These are phyloP conservation scores for Monarcha castaneiventris DNA, from an alignment of 2,113 vertebrate species.

Conservation along the genomic window DNA sequence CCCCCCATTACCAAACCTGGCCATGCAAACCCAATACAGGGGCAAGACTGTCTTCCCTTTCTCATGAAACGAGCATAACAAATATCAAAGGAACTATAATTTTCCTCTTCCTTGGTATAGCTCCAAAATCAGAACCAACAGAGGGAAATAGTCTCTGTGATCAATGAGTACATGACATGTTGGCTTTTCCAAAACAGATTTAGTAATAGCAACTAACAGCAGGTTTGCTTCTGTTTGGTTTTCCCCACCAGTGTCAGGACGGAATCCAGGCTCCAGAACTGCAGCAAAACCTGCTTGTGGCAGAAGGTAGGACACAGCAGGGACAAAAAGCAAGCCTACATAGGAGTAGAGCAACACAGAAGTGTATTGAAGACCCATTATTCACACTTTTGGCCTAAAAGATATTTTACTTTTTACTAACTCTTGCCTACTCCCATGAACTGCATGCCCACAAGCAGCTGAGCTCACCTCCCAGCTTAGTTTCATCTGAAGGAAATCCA, in stretches of 20 bases:
- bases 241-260: not conserved
- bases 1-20: not conserved
- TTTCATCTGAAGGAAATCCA: not conserved
- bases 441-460: not conserved
- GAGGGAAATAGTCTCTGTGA: not conserved
- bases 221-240: not conserved
- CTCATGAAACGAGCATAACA: not conserved
- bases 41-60: not conserved
- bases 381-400: not conserved
- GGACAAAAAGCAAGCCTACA: not conserved
- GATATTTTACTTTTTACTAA: not conserved
- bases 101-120: not conserved
- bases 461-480: not conserved
- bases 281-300: not conserved
- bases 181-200: not conserved
- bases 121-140: not conserved
- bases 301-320: not conserved
- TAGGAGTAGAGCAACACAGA: not conserved
- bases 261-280: not conserved
- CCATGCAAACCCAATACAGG: not conserved
- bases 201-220: not conserved
- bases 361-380: not conserved
- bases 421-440: not conserved
- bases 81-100: not conserved
- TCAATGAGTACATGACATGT: accelerated